Evolutionary conservation across 2,113 vertebrate genomes (phyloP), one percentile per base, ranked within the genome.

Genomic region (Sylvicapra grimmia): DNA sequence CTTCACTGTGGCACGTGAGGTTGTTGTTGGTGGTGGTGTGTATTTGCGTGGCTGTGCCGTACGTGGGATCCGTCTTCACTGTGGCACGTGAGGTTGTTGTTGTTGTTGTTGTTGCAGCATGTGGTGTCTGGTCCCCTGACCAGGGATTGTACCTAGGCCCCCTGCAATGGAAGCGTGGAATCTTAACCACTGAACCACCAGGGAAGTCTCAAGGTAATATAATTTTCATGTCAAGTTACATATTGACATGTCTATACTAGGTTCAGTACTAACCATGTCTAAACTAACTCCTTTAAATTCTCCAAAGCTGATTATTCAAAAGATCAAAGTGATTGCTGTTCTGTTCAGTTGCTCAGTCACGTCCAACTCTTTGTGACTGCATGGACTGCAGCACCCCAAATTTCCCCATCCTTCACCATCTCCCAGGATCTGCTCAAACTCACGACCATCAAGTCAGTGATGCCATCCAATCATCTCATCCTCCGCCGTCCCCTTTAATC

Each of bases 381-480:
- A 0, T 40, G n/a, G 19, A 40, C 68, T 72, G 19, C n/a, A 40
- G 10, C 19, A 23, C 2, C 5, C 10, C n/a, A 72, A 0, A 0
- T 72, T 72, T 72, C 68, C n/a, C 68, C 10, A 23, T 12, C n/a
- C 68, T 40, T 72, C 68, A 40, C 68, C 68, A 2, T 40, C 19
- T 23, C 68, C 68, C 68, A 40, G 68, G n/a, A 19, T 40, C 40
- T 72, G 68, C 68, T 40, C 5, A 72, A 72, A 72, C n/a, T 6
- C 68, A 40, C 12, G n/a, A 23, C 68, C 68, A 23, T 72, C 10
- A 72, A 40, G n/a, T 72, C 68, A 72, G 68, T 6, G 68, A 40
- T 6, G 10, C 19, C 68, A 23, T 72, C n/a, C 0, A 0, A 72
- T n/a, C n/a, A 2, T 12, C 68, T 72, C n/a, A 72, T 72, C n/a